These are phyloP conservation scores for Eurosta solidaginis DNA, from an alignment of 1,140 invertebrate genomes.

Conservation along the genomic window DNA sequence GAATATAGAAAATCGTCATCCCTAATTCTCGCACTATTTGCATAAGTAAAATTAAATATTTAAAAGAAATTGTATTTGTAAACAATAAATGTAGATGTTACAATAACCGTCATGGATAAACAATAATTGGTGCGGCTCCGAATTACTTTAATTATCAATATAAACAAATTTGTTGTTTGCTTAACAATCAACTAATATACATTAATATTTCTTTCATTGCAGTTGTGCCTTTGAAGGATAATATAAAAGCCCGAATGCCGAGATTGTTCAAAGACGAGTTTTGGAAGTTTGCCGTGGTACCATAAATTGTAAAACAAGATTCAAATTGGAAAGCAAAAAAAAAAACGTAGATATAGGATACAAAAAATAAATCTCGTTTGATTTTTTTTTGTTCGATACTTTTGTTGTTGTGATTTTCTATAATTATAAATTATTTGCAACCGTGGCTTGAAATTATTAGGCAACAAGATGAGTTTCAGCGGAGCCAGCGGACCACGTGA, in stretches of 20 bases:
- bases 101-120: neutral
- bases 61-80: too few relatives aligned
- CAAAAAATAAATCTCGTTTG: neutral
- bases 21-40: too few relatives aligned
- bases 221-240: neutral
- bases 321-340: neutral
- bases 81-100: neutral
- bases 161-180: too few relatives aligned
- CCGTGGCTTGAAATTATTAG: neutral
- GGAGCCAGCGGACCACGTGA: slow-evolving; percentile 47
- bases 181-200: too few relatives aligned
- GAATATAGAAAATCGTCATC: too few relatives aligned
- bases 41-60: too few relatives aligned
- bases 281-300: slow-evolving; percentile 18
- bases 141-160: too few relatives aligned
- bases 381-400: neutral
- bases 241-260: slow-evolving; percentile 29
- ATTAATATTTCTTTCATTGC: neutral
- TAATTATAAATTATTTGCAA: neutral
- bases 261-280: slow-evolving; percentile 33
- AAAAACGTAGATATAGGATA: neutral
- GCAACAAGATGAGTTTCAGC: slow-evolving; percentile 53
- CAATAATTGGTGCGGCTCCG: too few relatives aligned
- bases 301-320: neutral
- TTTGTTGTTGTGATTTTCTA: neutral